Evolutionary conservation across 2,113 vertebrate species (phyloP), one percentile per base, ranked within the genome.

Genomic region (Megaceryle maxima): DNA sequence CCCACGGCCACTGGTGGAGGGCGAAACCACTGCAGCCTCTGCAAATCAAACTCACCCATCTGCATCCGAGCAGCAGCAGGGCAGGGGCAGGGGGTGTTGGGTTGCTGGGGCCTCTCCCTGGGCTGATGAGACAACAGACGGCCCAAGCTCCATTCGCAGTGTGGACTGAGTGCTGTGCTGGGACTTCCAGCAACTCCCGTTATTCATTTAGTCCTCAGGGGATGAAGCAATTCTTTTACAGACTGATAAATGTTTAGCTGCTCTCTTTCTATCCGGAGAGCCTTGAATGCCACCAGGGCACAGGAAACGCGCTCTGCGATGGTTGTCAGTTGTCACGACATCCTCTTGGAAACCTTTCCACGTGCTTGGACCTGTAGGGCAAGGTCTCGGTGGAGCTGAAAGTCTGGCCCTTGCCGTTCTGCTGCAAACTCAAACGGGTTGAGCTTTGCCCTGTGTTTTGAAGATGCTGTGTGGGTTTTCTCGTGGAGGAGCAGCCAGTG

Each of bases 301-400:
- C 66, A 33, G 51, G 5, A 3, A 72, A 4, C 0, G 1, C 64
- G 2, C 64, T 46, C 11, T 17, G 37, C 17, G 73, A 60, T 3
- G 64, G n/a, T 62, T 26, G 48, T 51, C 46, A 72, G 29, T 69
- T 15, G 60, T 37, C 9, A 0, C 3, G 37, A 21, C 16, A 1
- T 37, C 82, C 69, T 37, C 81, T 72, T 16, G 74, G 76, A 26
- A 43, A 41, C 64, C 66, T 74, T 6, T 31, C 20, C 2, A 15
- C 1, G 0, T 17, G 59, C 44, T 80, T 1, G 0, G 57, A 51
- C 28, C 14, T 10, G 21, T 4, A 1, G 3, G 17, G 18, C n/a
- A 39, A 41, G 73, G 21, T 56, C 39, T 50, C 37, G 37, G 57
- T 26, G 39, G 43, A 83, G 76, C 43, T 33, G 51, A 43, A 31